Percentiles rank a stretch among this genome's conserved stretches.
These are phyloP conservation scores for Philopedon plagiatum DNA, from an alignment of 2,888 invertebrate species.

Conservation along the genomic window DNA sequence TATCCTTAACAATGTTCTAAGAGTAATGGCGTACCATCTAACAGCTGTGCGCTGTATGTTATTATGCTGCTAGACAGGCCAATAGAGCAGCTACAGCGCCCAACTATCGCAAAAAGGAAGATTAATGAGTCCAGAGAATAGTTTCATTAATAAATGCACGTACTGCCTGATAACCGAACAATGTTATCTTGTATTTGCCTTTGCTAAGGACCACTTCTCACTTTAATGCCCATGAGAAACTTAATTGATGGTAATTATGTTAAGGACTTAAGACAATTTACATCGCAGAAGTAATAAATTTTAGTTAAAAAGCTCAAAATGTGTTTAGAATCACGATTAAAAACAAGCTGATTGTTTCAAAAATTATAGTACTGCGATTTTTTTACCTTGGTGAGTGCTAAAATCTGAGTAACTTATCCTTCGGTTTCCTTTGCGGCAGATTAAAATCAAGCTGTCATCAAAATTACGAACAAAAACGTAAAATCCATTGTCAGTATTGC, in stretches of 20 bases:
- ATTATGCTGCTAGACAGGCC: constrained; percentile 30
- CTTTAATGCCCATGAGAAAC: constrained; percentile 22
- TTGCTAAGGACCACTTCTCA: constrained; percentile 21
- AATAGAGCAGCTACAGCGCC: constrained; percentile 23
- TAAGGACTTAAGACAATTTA: constrained; percentile 10
- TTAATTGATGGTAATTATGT: constrained; percentile 18
- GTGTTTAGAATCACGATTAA: too few species aligned
- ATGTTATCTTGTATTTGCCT: constrained; percentile 37
- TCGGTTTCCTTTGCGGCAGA: too few species aligned
- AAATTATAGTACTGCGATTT: too few species aligned
- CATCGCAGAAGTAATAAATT: not conserved
- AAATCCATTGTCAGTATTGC: too few species aligned
- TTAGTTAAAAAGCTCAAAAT: too few species aligned
- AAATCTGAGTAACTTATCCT: too few species aligned
- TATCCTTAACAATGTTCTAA: constrained; percentile 28
- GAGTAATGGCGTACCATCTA: constrained; percentile 34
- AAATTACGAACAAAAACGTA: too few species aligned
- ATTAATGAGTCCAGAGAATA: constrained; percentile 31
- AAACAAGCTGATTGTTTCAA: too few species aligned
- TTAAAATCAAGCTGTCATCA: too few species aligned
- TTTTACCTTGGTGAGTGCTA: too few species aligned
- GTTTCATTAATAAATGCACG: constrained; percentile 43
- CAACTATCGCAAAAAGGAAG: constrained; percentile 41
- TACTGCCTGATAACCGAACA: constrained; percentile 31
- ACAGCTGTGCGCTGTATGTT: constrained; percentile 29